Evolutionary conservation across 2,113 vertebrate species (phyloP).

Genomic region (Rhinogobius similis): DNA sequence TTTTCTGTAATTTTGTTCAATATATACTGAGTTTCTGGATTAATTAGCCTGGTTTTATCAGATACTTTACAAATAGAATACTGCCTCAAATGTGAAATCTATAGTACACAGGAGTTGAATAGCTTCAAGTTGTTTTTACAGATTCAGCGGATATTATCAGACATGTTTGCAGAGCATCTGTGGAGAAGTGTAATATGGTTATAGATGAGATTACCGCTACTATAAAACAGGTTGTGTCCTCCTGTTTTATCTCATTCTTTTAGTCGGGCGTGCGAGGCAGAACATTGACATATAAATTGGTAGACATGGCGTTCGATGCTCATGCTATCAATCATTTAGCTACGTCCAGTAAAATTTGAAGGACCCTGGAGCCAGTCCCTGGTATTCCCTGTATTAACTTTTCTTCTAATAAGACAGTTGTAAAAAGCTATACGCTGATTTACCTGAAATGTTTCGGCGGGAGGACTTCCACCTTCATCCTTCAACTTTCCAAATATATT

Average conservation of each 20-base stretch:
- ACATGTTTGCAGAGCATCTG: not conserved
- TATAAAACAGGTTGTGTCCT: constrained; percentile 3
- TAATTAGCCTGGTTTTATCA: constrained; percentile 20
- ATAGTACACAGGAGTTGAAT: not conserved
- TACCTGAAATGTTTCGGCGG: no score
- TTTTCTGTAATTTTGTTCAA: constrained; percentile 33
- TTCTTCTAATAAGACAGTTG: no score
- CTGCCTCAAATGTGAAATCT: constrained; percentile 16
- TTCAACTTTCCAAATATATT: no score
- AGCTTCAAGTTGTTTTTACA: not conserved
- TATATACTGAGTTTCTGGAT: constrained; percentile 32
- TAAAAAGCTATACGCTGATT: no score
- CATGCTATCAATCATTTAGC: no score
- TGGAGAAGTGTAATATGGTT: not conserved
- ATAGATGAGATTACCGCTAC: not conserved
- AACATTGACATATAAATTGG: no score
- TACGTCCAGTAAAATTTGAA: no score
- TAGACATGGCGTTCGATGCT: no score
- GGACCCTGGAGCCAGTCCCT: no score
- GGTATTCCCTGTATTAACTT: no score
- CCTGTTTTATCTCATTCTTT: constrained; percentile 36
- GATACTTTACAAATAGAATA: constrained; percentile 31
- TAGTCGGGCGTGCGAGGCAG: constrained; percentile 25
- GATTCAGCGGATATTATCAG: constrained; percentile 10
- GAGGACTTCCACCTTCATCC: no score